Percentiles rank a stretch among this genome's conserved stretches.
Conservation (phyloP, 2,797 vertebrate species). For the Gymnocypris eckloni region DNA sequence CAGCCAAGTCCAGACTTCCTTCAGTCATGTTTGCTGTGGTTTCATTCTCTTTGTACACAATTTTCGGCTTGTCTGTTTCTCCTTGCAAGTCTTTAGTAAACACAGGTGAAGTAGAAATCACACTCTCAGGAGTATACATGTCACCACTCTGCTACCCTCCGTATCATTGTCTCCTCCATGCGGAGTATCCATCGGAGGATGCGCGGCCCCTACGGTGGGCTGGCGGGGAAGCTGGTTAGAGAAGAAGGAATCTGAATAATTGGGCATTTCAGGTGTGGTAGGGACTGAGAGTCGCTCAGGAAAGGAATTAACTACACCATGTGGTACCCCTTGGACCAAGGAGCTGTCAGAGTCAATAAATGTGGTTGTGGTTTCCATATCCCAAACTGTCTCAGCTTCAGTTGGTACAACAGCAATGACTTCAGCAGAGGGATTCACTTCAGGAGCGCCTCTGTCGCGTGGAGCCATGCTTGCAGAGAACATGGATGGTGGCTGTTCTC, state of each 20-base stretch:
- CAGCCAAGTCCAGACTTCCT: constrained; percentile 72
- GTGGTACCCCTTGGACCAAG: constrained; percentile 55
- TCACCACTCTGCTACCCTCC: constrained; percentile 42
- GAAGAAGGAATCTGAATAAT: not conserved
- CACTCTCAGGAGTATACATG: not conserved
- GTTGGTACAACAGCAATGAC: not conserved
- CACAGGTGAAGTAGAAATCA: not conserved
- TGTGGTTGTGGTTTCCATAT: not conserved
- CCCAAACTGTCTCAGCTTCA: not conserved
- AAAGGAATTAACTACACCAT: not conserved
- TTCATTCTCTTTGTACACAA: constrained; percentile 74
- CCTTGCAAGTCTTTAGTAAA: constrained; percentile 14
- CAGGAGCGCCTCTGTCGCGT: not conserved
- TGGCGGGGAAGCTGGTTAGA: constrained; percentile 57
- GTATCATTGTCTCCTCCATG: constrained; percentile 44
- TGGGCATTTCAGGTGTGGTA: constrained; percentile 23
- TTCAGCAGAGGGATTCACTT: not conserved
- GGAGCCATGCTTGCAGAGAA: constrained; percentile 58
- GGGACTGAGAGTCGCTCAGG: constrained; percentile 58
- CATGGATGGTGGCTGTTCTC: constrained; percentile 49
- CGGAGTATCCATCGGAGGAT: constrained; percentile 59
- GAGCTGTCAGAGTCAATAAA: constrained; percentile 41
- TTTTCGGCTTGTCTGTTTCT: constrained; percentile 55
- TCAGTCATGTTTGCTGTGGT: constrained; percentile 62
- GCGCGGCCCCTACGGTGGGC: constrained; percentile 43